These are phyloP conservation scores for Pygmarrhopalites habei DNA, from an alignment of 1,140 invertebrate species.

Conservation along the genomic window DNA sequence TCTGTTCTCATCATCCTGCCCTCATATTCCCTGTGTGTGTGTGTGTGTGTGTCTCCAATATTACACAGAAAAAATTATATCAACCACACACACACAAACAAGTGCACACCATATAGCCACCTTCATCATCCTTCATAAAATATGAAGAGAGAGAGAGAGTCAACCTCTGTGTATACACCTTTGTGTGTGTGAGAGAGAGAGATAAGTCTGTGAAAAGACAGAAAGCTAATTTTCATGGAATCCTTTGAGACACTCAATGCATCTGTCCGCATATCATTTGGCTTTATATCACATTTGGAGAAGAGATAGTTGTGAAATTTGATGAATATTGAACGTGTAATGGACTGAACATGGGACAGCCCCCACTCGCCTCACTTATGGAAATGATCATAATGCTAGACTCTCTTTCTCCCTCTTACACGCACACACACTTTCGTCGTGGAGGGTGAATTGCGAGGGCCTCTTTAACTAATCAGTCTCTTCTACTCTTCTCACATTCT, in stretches of 20 bases:
- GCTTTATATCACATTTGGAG: slow-evolving; percentile 22
- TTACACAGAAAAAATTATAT: not conserved
- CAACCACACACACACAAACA: not conserved
- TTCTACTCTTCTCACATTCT: no score
- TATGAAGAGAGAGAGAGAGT: not conserved
- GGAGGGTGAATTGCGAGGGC: no score
- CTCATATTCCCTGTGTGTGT: no score
- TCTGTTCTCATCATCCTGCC: no score
- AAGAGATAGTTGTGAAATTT: slow-evolving; percentile 15
- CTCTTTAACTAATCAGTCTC: no score
- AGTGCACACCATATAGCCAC: not conserved
- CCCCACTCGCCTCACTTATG: no score
- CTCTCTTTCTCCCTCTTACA: no score
- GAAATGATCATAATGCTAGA: no score
- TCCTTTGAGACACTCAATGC: slow-evolving; percentile 14
- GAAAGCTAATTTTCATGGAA: slow-evolving; percentile 22
- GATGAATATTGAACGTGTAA: slow-evolving; percentile 22
- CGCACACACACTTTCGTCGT: no score
- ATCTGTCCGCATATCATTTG: slow-evolving; percentile 24
- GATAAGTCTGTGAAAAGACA: not conserved
- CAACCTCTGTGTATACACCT: not conserved
- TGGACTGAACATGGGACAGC: no score
- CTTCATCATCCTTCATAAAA: not conserved
- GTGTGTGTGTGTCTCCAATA: no score
- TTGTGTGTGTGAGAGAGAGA: not conserved